Conservation (phyloP, 2,888 invertebrate genomes). For the Troides aeacus region DNA sequence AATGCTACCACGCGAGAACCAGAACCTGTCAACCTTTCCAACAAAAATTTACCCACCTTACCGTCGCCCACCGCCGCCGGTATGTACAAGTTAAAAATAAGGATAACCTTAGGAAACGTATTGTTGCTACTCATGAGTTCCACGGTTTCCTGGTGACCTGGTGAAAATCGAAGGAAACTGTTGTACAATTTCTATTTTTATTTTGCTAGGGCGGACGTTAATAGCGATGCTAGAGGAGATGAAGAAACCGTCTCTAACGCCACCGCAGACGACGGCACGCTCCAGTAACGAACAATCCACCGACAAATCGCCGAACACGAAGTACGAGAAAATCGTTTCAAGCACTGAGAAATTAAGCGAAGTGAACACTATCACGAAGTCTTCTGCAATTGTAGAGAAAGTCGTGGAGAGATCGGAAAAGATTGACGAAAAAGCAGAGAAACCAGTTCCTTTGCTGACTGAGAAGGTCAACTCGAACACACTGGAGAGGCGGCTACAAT, state of each 20-base stretch:
- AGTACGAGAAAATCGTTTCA: conserved; percentile 39
- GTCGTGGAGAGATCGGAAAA: conserved; percentile 52
- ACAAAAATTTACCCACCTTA: conserved; percentile 42
- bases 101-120: too few relatives aligned
- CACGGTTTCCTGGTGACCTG: background rate
- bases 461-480: conserved; percentile 44
- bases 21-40: conserved; percentile 41
- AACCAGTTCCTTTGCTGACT: conserved; percentile 31
- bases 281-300: conserved; percentile 36
- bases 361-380: conserved; percentile 38
- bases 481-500: conserved; percentile 57
- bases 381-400: conserved; percentile 42
- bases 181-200: background rate
- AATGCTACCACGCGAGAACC: conserved; percentile 45
- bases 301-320: conserved; percentile 42
- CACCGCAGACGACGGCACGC: conserved; percentile 40
- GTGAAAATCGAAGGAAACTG: too few relatives aligned
- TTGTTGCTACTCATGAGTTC: background rate
- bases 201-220: conserved; percentile 59
- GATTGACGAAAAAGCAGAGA: conserved; percentile 43
- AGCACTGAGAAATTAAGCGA: conserved; percentile 45
- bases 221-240: conserved; percentile 67
- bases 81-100: conserved; percentile 32
- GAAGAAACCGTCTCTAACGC: conserved; percentile 61
- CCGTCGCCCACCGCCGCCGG: conserved; percentile 74